Evolutionary conservation across 2,113 vertebrate genomes (phyloP).

Genomic region (Romanogobio albipinnatus): DNA sequence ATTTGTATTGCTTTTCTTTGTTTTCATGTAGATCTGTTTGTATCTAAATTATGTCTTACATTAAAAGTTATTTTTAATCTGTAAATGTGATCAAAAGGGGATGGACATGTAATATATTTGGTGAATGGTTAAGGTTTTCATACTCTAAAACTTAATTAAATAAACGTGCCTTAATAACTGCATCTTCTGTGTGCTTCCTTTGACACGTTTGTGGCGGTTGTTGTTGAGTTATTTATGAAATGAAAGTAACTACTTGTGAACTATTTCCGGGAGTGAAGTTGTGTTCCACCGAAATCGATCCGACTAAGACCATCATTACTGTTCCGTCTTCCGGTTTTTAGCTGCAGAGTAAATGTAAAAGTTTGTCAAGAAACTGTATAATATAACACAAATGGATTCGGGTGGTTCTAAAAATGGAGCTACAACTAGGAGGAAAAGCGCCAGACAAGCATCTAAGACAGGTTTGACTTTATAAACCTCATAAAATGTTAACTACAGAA

Average conservation of each 20-base stretch:
- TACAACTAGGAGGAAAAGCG: conserved; percentile 7
- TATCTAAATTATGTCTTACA: neutral
- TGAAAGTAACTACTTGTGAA: neutral
- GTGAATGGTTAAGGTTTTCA: neutral
- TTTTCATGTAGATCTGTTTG: neutral
- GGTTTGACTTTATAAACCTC: conserved; percentile 23
- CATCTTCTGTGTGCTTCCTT: neutral
- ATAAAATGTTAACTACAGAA: neutral
- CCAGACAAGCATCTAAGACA: neutral
- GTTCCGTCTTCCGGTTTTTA: neutral
- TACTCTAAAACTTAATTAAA: neutral
- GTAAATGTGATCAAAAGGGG: neutral
- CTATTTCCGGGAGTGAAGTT: conserved; percentile 13
- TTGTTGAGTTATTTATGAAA: neutral
- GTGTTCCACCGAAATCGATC: neutral
- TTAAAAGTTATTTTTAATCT: conserved; percentile 1
- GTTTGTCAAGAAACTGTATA: neutral
- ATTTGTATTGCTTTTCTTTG: neutral
- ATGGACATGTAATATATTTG: neutral
- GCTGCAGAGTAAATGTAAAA: neutral
- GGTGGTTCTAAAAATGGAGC: neutral
- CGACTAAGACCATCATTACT: neutral
- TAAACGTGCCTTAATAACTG: conserved; percentile 23
- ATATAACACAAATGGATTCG: conserved; percentile 40
- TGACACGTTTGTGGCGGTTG: neutral